A percentile compares a stretch with the other conserved stretches of the same genome.
These are phyloP conservation scores for Pocillopora meandrina DNA, from an alignment of 92 coral and sea anemone species.

Conservation along the genomic window DNA sequence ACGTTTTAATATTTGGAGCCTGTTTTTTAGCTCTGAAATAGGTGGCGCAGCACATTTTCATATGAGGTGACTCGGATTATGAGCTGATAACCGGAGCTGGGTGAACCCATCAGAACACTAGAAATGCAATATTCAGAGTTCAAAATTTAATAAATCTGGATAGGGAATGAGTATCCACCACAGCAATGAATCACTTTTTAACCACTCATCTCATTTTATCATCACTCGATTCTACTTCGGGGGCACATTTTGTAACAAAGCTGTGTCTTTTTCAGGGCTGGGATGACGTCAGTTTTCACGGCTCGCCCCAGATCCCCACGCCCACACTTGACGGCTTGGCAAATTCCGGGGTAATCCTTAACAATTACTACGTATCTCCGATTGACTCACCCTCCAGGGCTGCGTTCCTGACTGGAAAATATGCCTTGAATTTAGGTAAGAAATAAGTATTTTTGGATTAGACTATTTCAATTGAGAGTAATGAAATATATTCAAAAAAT, in stretches of 20 bases:
- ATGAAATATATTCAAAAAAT: too few species aligned
- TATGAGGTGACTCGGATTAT: too few species aligned
- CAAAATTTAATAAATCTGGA: too few species aligned
- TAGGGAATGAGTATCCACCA: too few species aligned
- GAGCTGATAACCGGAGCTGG: too few species aligned
- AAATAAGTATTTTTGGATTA: background rate
- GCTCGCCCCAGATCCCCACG: slow-evolving; percentile 99
- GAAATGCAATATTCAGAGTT: too few species aligned
- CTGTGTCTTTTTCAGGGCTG: slow-evolving; percentile 72
- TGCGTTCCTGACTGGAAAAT: slow-evolving; percentile 98
- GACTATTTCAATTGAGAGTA: too few species aligned
- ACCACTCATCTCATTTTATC: background rate
- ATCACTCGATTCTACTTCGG: background rate
- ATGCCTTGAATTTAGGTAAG: slow-evolving; percentile 86
- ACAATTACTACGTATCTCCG: slow-evolving; percentile 95
- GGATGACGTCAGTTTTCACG: slow-evolving; percentile 99
- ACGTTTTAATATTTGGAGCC: too few species aligned
- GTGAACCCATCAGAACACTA: too few species aligned
- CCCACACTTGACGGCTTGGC: slow-evolving; percentile 95
- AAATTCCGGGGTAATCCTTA: slow-evolving; percentile 88
- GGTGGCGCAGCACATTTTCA: too few species aligned
- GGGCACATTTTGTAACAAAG: background rate
- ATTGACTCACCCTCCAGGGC: slow-evolving; percentile 94
- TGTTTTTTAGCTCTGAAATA: too few species aligned
- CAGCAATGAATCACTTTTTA: too few species aligned